phyloP scores from a whole-genome alignment of 2,113 vertebrate genomes.

The Ceyx margarethae region DNA sequence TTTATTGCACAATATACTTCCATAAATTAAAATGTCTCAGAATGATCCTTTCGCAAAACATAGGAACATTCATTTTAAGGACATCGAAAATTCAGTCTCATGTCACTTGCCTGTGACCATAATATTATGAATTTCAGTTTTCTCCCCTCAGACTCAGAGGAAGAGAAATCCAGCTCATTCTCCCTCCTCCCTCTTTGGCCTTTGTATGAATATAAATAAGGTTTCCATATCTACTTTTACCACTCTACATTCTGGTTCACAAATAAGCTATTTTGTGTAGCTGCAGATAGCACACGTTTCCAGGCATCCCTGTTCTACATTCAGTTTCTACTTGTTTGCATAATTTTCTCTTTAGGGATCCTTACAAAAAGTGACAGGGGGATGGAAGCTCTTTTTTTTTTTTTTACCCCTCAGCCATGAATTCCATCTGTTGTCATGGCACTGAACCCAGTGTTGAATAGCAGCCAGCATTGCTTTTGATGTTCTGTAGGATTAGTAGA shows the following conservation, averaged over 20 bases:
- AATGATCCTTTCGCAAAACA: not conserved
- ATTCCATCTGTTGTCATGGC: constrained; percentile 72
- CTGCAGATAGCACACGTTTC: not conserved
- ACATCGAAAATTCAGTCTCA: not conserved
- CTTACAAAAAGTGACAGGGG: constrained; percentile 58
- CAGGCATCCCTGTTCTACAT: constrained; percentile 48
- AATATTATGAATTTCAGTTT: constrained; percentile 33
- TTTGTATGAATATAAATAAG: constrained; percentile 20
- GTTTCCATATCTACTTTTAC: constrained; percentile 32
- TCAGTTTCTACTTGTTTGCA: constrained; percentile 35
- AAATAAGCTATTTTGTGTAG: constrained; percentile 10
- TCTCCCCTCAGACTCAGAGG: not conserved
- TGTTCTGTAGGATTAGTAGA: constrained; percentile 58
- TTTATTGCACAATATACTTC: not conserved
- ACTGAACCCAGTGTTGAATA: constrained; percentile 63
- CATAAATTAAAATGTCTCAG: not conserved
- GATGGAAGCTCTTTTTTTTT: constrained; percentile 26
- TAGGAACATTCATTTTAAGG: not conserved
- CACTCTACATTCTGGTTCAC: constrained; percentile 23
- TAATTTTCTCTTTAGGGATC: constrained; percentile 65
- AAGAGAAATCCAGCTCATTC: not conserved
- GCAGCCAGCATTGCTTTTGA: constrained; percentile 56
- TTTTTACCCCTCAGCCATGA: constrained; percentile 50
- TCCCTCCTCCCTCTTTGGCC: not conserved
- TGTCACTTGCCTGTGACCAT: constrained; percentile 6